Percentiles rank a stretch among this genome's conserved stretches.
Conservation (phyloP, 2,113 vertebrate genomes). For the Corythoichthys intestinalis region DNA sequence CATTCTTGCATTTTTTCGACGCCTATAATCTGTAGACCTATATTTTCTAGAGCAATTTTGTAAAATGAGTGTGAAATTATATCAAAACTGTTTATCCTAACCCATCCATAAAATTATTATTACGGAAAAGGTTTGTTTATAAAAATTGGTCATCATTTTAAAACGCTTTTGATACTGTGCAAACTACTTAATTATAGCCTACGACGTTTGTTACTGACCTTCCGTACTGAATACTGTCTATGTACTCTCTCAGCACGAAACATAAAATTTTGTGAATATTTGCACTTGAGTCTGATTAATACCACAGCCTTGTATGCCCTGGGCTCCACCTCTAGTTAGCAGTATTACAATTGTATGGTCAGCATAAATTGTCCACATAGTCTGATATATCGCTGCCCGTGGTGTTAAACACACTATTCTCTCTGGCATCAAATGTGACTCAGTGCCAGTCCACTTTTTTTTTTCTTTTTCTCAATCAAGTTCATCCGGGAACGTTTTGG, state of each 20-base stretch:
- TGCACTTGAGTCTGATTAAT: slow-evolving; percentile 34
- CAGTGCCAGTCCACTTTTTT: not conserved
- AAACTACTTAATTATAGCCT: too few relatives aligned
- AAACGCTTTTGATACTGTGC: too few relatives aligned
- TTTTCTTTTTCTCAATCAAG: not conserved
- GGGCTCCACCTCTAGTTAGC: slow-evolving; percentile 20
- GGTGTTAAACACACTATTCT: slow-evolving; percentile 1
- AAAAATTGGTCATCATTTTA: too few relatives aligned
- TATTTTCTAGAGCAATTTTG: too few relatives aligned
- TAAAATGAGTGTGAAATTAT: too few relatives aligned
- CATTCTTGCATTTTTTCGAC: too few relatives aligned
- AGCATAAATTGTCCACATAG: slow-evolving; percentile 19
- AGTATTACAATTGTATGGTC: slow-evolving; percentile 31
- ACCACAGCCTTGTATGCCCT: slow-evolving; percentile 17
- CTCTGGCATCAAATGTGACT: slow-evolving; percentile 1
- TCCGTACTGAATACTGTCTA: not conserved
- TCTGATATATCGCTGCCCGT: slow-evolving; percentile 5
- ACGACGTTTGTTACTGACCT: not conserved
- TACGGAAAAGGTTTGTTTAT: too few relatives aligned
- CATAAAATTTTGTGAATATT: slow-evolving; percentile 25
- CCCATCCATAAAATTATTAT: too few relatives aligned
- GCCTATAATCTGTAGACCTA: too few relatives aligned
- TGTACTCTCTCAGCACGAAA: not conserved
- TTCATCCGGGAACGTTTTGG: slow-evolving; percentile 3
- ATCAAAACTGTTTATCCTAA: too few relatives aligned